A percentile compares a stretch with the other conserved stretches of the same genome.
These are phyloP conservation scores for Grammomys dolichurus DNA, from an alignment of 2,113 vertebrate genomes.

Conservation along the genomic window DNA sequence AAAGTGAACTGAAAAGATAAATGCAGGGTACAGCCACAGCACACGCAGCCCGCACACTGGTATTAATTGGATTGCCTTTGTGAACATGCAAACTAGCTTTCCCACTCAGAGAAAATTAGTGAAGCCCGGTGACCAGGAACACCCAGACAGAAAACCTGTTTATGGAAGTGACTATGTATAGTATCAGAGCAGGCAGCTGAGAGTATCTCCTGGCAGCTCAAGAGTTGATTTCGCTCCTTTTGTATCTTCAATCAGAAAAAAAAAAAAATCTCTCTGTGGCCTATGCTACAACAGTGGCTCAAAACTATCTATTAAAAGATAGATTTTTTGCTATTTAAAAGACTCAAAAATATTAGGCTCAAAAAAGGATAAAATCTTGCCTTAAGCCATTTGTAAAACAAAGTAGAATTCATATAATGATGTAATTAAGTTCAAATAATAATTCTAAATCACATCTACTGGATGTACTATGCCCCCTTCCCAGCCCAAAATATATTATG, in stretches of 20 bases:
- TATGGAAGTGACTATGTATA: neutral
- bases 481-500: fast-evolving
- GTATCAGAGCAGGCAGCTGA: neutral
- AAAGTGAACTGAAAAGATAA: conserved; percentile 74
- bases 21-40: conserved; percentile 8
- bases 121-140: neutral
- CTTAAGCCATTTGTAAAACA: neutral
- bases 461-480: neutral
- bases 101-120: conserved; percentile 55
- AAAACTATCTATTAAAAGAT: conserved; percentile 36
- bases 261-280: neutral
- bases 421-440: conserved; percentile 33
- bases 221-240: neutral
- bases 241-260: neutral
- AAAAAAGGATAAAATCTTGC: neutral
- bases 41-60: conserved; percentile 19
- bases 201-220: neutral
- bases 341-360: neutral
- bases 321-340: neutral
- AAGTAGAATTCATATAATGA: neutral
- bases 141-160: neutral
- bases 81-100: conserved; percentile 62
- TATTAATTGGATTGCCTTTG: conserved; percentile 73
- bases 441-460: neutral
- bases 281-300: neutral